phyloP scores from a whole-genome alignment of 2,113 vertebrate genomes.

The Leptodactylus fuscus region DNA sequence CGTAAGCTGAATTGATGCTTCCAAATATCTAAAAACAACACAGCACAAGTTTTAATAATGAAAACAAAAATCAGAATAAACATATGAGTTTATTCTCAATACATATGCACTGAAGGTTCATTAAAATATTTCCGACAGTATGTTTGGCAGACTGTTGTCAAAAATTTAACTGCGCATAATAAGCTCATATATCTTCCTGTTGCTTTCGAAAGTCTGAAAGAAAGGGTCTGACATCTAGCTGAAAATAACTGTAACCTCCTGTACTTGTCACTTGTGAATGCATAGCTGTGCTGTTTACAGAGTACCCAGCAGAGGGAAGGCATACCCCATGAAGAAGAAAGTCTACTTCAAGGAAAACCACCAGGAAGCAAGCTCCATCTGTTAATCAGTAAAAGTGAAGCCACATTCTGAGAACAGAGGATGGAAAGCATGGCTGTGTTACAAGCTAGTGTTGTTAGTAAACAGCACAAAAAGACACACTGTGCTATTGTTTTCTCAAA shows the following conservation, averaged over 20 bases:
- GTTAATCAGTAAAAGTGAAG: constrained; percentile 32
- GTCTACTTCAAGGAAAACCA: constrained; percentile 11
- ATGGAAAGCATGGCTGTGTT: neutral
- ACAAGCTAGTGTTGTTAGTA: neutral
- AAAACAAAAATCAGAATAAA: too few species aligned
- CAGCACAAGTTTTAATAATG: too few species aligned
- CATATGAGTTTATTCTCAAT: too few species aligned
- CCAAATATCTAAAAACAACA: too few species aligned
- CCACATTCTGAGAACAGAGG: neutral
- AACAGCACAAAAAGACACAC: neutral
- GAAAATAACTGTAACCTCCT: neutral
- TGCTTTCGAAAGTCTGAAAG: neutral
- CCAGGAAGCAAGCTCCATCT: constrained; percentile 27
- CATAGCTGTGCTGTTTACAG: constrained; percentile 16
- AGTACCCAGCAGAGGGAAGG: constrained; percentile 40
- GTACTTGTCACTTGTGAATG: neutral
- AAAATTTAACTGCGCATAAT: neutral
- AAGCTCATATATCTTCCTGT: neutral
- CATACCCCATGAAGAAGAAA: constrained; percentile 1
- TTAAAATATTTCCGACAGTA: neutral
- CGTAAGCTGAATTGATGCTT: too few species aligned
- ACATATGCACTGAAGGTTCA: too few species aligned
- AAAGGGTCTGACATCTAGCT: neutral
- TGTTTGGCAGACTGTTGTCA: too few species aligned
- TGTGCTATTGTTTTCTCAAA: neutral